Percentiles rank a stretch among this genome's conserved stretches.
Conservation (phyloP, 53 echinoderm and acorn worm species). For the Echinarachnius parma region DNA sequence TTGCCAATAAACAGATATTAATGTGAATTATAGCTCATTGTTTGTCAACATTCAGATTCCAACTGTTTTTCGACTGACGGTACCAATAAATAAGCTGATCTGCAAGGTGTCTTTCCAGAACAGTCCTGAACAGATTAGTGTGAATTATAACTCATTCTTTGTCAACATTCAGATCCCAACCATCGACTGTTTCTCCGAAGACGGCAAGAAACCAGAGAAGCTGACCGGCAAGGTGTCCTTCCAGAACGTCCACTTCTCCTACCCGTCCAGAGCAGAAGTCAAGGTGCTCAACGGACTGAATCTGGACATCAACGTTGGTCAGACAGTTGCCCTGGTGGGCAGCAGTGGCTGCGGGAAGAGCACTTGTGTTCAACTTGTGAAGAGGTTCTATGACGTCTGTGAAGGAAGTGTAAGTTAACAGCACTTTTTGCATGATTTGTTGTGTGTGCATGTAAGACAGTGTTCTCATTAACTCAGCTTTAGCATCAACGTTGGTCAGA, state of each 20-base stretch:
- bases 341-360: conserved; percentile 97
- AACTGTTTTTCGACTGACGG: no score
- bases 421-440: no score
- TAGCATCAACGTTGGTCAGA: conserved; percentile 65
- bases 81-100: no score
- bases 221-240: conserved; percentile 66
- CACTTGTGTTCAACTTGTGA: conserved; percentile 66
- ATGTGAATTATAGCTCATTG: no score
- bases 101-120: no score
- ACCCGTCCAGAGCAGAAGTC: conserved; percentile 79
- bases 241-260: conserved; percentile 79
- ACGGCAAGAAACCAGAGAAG: conserved; percentile 71
- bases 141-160: no score
- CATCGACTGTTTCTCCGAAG: conserved; percentile 76
- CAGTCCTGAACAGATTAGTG: no score
- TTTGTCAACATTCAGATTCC: no score
- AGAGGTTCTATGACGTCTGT: conserved; percentile 74
- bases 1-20: no score
- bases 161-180: conserved; percentile 66
- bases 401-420: conserved; percentile 82
- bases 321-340: conserved; percentile 87
- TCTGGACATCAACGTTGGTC: conserved; percentile 78
- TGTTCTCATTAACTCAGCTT: no score
- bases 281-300: conserved; percentile 91
- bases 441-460: no score